These are phyloP conservation scores for Stigmatopora nigra DNA, from an alignment of 2,113 vertebrate genomes.

Conservation along the genomic window DNA sequence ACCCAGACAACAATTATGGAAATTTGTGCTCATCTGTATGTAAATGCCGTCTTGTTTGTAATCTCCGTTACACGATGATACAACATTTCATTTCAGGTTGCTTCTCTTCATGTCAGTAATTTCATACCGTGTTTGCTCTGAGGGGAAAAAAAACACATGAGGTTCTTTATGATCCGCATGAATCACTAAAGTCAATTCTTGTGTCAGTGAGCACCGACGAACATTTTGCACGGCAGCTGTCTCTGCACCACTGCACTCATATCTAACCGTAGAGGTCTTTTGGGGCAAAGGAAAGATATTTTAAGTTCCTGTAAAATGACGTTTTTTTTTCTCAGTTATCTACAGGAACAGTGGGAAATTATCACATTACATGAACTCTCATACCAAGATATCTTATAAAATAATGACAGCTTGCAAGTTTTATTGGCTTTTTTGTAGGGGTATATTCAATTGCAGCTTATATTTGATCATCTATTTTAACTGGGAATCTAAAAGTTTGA, in stretches of 20 bases:
- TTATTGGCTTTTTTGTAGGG: neutral
- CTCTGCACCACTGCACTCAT: constrained; percentile 17
- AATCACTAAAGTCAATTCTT: constrained; percentile 35
- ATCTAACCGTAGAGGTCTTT: constrained; percentile 11
- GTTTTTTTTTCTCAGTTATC: constrained; percentile 11
- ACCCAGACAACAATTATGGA: constrained; percentile 44
- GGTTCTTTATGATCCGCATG: constrained; percentile 44
- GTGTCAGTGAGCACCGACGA: constrained; percentile 41
- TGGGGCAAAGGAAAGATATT: constrained; percentile 22
- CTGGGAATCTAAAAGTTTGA: constrained; percentile 8
- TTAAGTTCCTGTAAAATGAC: constrained; percentile 16
- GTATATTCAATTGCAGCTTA: constrained; percentile 21
- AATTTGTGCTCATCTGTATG: constrained; percentile 47
- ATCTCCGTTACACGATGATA: constrained; percentile 24
- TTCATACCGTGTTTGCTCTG: constrained; percentile 24
- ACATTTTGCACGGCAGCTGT: constrained; percentile 21
- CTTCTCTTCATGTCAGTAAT: constrained; percentile 13
- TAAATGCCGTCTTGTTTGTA: constrained; percentile 34
- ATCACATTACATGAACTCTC: constrained; percentile 21
- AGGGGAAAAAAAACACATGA: constrained; percentile 30
- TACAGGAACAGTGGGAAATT: constrained; percentile 11
- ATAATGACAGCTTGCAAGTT: constrained; percentile 1
- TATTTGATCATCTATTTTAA: constrained; percentile 21
- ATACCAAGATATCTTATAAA: constrained; percentile 13
- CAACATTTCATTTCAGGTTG: constrained; percentile 15